A percentile compares a stretch with the other conserved stretches of the same genome.
Conservation (phyloP, 2,113 vertebrate genomes). For the Bubo scandiacus region DNA sequence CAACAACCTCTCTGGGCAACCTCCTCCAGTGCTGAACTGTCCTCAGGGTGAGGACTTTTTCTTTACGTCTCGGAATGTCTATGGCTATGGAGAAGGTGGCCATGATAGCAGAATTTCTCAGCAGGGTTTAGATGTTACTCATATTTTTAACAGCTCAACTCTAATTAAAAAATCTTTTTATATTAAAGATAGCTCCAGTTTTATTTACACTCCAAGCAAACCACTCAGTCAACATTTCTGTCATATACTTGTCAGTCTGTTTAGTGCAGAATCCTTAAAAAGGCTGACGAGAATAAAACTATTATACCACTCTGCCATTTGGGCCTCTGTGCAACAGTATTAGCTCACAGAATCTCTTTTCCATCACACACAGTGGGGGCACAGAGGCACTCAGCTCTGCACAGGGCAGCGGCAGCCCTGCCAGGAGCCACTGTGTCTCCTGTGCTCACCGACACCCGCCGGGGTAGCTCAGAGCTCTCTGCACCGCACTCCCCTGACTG, state of each 20-base stretch:
- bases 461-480: not conserved
- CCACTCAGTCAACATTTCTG: not conserved
- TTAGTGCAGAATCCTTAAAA: not conserved
- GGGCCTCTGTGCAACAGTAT: not conserved
- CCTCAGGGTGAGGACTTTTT: not conserved
- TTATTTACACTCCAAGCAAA: not conserved
- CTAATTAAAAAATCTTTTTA: not conserved
- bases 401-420: not conserved
- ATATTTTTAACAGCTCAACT: not conserved
- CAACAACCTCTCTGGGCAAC: not conserved
- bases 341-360: not conserved
- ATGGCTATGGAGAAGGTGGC: not conserved
- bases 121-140: not conserved
- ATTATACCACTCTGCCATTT: not conserved
- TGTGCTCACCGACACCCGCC: fast-evolving
- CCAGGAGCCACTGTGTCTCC: not conserved
- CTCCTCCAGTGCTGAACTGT: not conserved
- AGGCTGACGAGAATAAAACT: not conserved
- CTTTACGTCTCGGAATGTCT: not conserved
- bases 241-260: not conserved
- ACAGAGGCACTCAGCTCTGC: not conserved
- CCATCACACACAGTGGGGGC: not conserved
- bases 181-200: not conserved
- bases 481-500: not conserved
- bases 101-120: not conserved